Percentiles rank a stretch among this genome's conserved stretches.
Evolutionary conservation across 2,888 invertebrate genomes (phyloP).

Genomic region (Pterostichus niger): DNA sequence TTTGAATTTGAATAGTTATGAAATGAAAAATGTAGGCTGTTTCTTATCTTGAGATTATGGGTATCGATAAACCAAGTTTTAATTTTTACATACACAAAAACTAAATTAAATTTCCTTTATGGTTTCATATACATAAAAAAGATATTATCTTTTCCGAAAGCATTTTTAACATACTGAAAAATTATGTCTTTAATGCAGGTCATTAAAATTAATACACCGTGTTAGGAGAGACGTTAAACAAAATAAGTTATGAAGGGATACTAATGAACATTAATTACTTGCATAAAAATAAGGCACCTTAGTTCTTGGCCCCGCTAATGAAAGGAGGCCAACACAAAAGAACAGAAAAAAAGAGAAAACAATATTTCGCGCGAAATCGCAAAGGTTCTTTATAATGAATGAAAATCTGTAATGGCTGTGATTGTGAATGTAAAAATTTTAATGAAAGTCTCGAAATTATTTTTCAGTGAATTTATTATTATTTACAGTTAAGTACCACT

Average conservation of each 20-base stretch:
- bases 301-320: background rate
- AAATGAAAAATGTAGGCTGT: background rate
- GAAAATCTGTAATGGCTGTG: background rate
- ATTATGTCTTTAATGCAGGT: constrained; percentile 28
- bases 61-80: background rate
- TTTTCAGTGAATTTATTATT: too few relatives aligned
- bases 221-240: constrained; percentile 36
- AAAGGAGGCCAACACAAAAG: constrained; percentile 1
- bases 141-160: constrained; percentile 31
- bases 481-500: too few relatives aligned
- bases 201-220: constrained; percentile 45
- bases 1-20: background rate
- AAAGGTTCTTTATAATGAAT: background rate
- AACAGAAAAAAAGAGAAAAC: background rate
- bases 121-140: constrained; percentile 40
- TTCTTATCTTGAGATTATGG: background rate
- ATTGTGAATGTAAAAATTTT: too few relatives aligned
- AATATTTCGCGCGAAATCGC: background rate
- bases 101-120: constrained; percentile 46
- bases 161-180: constrained; percentile 39
- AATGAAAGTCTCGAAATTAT: too few relatives aligned
- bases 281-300: constrained; percentile 10
- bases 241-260: constrained; percentile 4
- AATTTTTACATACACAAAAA: background rate
- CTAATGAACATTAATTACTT: constrained; percentile 42